These are phyloP conservation scores for Pseudomugil tenellus DNA, from an alignment of 2,797 vertebrate species.

Conservation along the genomic window DNA sequence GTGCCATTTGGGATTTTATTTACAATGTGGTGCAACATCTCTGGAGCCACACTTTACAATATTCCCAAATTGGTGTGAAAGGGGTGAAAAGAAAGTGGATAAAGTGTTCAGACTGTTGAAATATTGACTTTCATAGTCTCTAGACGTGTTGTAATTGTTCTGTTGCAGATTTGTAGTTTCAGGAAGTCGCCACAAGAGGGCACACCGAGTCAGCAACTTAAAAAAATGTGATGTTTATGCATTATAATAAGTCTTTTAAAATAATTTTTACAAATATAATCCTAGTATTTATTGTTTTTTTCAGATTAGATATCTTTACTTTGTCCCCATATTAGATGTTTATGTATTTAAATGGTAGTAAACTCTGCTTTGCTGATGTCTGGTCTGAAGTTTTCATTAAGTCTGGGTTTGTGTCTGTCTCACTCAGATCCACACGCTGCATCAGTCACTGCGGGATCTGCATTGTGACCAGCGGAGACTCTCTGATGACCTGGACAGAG, in stretches of 20 bases:
- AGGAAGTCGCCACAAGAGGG: conserved; percentile 49
- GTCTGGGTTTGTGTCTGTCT: conserved; percentile 10
- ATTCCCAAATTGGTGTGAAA: background rate
- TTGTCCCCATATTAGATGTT: background rate
- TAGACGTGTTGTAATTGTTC: too few species aligned
- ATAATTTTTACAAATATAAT: background rate
- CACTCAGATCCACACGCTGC: conserved; percentile 87
- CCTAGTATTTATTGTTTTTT: background rate
- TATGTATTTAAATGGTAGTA: background rate
- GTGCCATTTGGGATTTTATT: background rate
- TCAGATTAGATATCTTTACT: background rate
- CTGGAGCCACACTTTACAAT: too few species aligned
- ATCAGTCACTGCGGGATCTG: conserved; percentile 91
- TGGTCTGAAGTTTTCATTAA: conserved; percentile 9
- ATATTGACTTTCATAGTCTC: too few species aligned
- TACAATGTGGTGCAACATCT: background rate
- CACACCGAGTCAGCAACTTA: conserved; percentile 8
- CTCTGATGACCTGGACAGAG: conserved; percentile 87
- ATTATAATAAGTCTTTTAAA: background rate
- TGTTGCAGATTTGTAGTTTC: conserved; percentile 6
- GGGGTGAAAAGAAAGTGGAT: background rate
- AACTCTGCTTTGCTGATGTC: background rate
- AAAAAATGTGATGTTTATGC: background rate
- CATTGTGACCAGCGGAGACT: conserved; percentile 88
- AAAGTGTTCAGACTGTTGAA: background rate